Base-by-base conservation (phyloP, 1,140 invertebrate species). In the Adelges cooleyi region DNA sequence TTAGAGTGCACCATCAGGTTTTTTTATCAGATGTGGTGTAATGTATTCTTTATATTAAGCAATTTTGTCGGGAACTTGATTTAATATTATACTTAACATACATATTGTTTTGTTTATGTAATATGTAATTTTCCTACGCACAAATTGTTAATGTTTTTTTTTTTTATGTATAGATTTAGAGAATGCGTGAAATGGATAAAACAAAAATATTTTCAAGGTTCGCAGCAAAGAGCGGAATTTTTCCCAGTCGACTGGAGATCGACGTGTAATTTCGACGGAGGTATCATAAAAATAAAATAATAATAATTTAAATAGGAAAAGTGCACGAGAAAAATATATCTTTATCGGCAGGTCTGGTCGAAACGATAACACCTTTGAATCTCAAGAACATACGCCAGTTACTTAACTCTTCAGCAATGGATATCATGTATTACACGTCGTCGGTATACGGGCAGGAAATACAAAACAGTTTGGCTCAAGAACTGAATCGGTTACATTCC, bases 371-470 rank as follows among this genome's bases (percentile, higher is more conserved):
- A 25, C 85, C 84, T 29, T 79, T 81, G 50, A 85, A 84, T 70
- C 78, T 84, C n/a, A 73, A 82, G 69, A 80, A 80, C 68, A 77
- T 86, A 68, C 76, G 86, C 62, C 78, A 81, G 59, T 76, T 86
- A 46, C 74, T 88, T 20, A 88, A 88, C 74, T 80, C 82, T 42
- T 86, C 84, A 42, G 86, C 85, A 22, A 87, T 89, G 85, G 86
- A 89, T 72, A 85, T 89, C 67, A 81, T 90, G 74, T 90, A 89
- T 71, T 90, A 90, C 70, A 87, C 87, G 40, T 87, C 85, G 75
- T 86, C 87, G 42, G 72, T 89, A 1, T 89, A 87, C 71, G 80
- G 86, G 65, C 80, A 79, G 40, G 86, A 89, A 79, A 82, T 89
- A 42, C 82, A 86, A 67, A 77, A 79, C 59, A 84, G 85, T 50